A percentile compares a stretch with the other conserved stretches of the same genome.
These are phyloP conservation scores for Drosophila pegasa DNA, from an alignment of 2,888 invertebrate genomes.

Conservation along the genomic window DNA sequence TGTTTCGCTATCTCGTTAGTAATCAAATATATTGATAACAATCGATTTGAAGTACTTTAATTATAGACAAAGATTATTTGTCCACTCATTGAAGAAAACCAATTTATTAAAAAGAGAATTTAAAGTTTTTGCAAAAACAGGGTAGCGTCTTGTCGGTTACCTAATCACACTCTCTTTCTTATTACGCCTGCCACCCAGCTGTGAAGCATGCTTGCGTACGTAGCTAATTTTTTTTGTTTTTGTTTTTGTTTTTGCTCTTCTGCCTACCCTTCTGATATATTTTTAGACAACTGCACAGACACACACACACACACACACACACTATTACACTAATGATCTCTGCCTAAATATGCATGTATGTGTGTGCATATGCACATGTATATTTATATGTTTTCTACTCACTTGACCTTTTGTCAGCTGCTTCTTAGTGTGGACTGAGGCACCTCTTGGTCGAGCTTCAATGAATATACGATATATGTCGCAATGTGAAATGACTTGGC, in stretches of 20 bases:
- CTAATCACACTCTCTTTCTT: background rate
- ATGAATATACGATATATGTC: background rate
- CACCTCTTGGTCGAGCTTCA: conserved; percentile 12
- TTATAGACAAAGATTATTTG: background rate
- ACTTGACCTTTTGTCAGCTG: conserved; percentile 14
- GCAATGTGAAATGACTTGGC: conserved; percentile 15
- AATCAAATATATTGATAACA: background rate
- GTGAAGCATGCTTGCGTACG: conserved; percentile 27
- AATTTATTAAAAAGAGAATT: background rate
- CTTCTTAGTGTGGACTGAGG: background rate
- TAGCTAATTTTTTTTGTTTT: conserved; percentile 14
- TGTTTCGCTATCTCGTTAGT: background rate
- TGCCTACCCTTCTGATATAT: conserved; percentile 40
- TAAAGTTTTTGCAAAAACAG: background rate
- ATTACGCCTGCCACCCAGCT: conserved; percentile 28
- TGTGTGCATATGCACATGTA: background rate
- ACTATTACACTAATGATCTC: background rate
- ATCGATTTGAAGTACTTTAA: no score
- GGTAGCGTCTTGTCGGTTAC: background rate
- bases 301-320: conserved; percentile 4
- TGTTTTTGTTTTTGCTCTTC: conserved; percentile 2
- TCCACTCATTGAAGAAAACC: background rate
- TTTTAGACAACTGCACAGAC: conserved; percentile 34
- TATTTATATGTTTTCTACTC: conserved; percentile 28
- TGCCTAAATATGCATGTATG: conserved; percentile 1